Evolutionary conservation across 2,797 vertebrate genomes (phyloP), one percentile per base, ranked within the genome.

Genomic region (Coendou prehensilis): DNA sequence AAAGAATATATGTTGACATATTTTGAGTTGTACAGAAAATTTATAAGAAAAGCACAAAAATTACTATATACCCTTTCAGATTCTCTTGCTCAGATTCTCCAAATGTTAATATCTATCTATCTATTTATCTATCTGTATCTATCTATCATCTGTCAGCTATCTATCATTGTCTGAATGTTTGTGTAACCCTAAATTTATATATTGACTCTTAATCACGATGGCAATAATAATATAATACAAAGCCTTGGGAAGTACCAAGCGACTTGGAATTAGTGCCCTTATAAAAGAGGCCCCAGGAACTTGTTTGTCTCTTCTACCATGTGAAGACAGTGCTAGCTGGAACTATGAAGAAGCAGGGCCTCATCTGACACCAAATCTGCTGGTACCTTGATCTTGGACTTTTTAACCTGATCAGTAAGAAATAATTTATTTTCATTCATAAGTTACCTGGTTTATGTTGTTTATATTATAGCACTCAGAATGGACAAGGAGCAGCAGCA

Each of bases 11-110:
- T 69, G 84, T 75, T 85, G 63, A 56, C 23, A 10, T 69, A 84
- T 52, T 85, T 93, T 93, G 45, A 84, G 22, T 87, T 87, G 79
- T 80, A 71, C 0, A 61, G 45, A 96, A 89, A 86, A 85, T 6
- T 92, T 83, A 45, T 61, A 13, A 91, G 9, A 93, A 47, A 79
- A 69, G 7, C 84, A 89, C 14, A 90, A 92, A 88, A 67, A 78
- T 76, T 56, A 71, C 73, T 6, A 20, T 78, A 4, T 67, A 9
- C 14, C 75, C 82, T 92, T 80, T 33, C 9, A 69, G 33, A 17
- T 67, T n/a, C 33, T 67, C 30, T 67, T 33, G 30, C 30, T 22
- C 54, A 63, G 5, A 30, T 84, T 87, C 17, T 57, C n/a, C 45
- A 69, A 79, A 73, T 76, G 26, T 87, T 52, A 63, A 56, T 37